These are phyloP conservation scores for Palythoa caribaeorum DNA, from an alignment of 92 coral and sea anemone species.

Conservation along the genomic window DNA sequence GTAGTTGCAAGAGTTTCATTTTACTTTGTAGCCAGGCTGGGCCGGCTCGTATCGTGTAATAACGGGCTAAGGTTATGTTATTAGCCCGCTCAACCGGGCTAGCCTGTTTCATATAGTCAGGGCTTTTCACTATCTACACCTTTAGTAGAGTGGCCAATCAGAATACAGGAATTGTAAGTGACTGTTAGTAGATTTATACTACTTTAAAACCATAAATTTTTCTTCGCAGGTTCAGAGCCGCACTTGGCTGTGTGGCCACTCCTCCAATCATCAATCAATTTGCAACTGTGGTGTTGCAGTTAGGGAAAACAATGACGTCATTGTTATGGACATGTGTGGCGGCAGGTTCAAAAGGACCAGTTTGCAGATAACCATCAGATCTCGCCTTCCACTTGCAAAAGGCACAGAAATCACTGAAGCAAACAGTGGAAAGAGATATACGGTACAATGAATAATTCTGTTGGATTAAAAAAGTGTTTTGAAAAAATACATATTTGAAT, in stretches of 20 bases:
- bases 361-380: slow-evolving; percentile 75
- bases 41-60: no score
- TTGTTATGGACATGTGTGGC: slow-evolving; percentile 90
- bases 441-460: slow-evolving; percentile 56
- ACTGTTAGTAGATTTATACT: neutral
- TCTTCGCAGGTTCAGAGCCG: slow-evolving; percentile 76
- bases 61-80: no score
- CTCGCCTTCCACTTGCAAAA: slow-evolving; percentile 73
- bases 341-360: slow-evolving; percentile 80
- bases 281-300: slow-evolving; percentile 92
- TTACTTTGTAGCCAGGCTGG: no score
- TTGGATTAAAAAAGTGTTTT: no score
- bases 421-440: slow-evolving; percentile 79
- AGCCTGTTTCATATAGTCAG: no score
- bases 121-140: no score
- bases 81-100: no score
- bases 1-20: no score
- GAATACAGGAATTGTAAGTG: neutral
- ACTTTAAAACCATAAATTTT: neutral
- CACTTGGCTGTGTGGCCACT: slow-evolving; percentile 76
- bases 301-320: slow-evolving; percentile 83
- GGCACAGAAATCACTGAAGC: slow-evolving; percentile 81
- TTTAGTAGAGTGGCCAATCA: no score
- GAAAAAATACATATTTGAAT: no score
- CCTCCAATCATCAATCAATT: slow-evolving; percentile 54